These are phyloP conservation scores for Hiodon alosoides DNA, from an alignment of 2,113 vertebrate species.

Conservation along the genomic window DNA sequence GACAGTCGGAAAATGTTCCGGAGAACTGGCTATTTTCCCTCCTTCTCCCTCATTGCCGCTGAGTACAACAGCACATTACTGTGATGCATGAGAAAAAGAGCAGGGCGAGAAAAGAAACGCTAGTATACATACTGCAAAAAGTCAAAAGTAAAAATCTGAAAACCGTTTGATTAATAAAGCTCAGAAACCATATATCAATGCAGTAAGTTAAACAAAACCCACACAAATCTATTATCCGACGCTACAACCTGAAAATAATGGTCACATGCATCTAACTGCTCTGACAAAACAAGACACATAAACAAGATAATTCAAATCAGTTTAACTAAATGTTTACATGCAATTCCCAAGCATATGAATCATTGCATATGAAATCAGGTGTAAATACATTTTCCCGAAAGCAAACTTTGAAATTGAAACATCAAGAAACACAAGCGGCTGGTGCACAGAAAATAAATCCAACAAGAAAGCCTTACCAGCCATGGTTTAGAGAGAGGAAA, in stretches of 20 bases:
- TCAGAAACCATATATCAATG: conserved; percentile 47
- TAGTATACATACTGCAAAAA: conserved; percentile 51
- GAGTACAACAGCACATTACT: no score
- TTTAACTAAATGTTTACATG: no score
- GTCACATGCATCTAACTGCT: no score
- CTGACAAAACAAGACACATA: no score
- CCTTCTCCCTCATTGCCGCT: conserved; percentile 25
- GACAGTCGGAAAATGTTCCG: no score
- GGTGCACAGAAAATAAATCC: background rate
- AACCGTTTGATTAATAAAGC: conserved; percentile 39
- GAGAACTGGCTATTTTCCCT: no score
- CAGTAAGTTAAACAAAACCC: conserved; percentile 45
- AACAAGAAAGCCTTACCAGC: background rate
- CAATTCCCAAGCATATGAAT: no score
- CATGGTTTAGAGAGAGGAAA: background rate
- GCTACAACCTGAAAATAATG: background rate
- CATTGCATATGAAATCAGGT: background rate
- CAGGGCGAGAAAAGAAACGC: conserved; percentile 17
- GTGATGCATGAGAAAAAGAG: no score
- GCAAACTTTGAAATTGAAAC: no score
- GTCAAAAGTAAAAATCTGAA: conserved; percentile 46
- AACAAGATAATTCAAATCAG: no score
- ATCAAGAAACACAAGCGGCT: background rate
- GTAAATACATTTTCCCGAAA: background rate
- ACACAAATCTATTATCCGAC: conserved; percentile 4